Evolutionary conservation across 2,797 vertebrate species (phyloP), one percentile per base, ranked within the genome.

Genomic region (Anableps anableps): DNA sequence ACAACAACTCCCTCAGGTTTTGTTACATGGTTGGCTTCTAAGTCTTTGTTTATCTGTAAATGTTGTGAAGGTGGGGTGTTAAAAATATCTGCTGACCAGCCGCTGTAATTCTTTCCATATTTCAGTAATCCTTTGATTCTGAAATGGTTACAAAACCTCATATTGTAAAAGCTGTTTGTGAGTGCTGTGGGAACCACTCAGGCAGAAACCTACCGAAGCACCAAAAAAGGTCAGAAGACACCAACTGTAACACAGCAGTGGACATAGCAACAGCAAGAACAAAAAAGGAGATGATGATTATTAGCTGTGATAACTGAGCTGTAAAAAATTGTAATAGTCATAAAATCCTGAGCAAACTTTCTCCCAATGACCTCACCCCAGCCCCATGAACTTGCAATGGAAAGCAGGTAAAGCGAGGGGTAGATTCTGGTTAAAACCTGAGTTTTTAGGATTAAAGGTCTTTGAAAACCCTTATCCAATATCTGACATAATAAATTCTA

Each of bases 41-140:
- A 10, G 55, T 64, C 62, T 82, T 72, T 64, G 50, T 43, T 23
- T 81, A 41, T 55, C 14, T 60, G 51, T 81, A 60, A 76, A 23
- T 77, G 62, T 74, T 38, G 66, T 72, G 72, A 58, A n/a, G 43
- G 62, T 80, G 72, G 62, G 76, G 62, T 74, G 83, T 76, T 62
- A 80, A 78, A 72, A 80, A 75, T 88, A 83, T 89, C 88, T 90
- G 84, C 81, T 86, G 84, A 83, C 81, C 89, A 84, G 90, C 90
- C 85, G 89, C 84, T 81, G 62, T 82, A 85, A 85, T 85, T 90
- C 68, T 79, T 80, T 48, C 76, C 48, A 53, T 31, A 74, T 78
- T 88, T 75, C 80, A 80, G 72, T 1, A 3, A 38, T 82, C 50
- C 72, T 85, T 72, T 29, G 29, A 72, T 66, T 83, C 41, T 31